A percentile compares a stretch with the other conserved stretches of the same genome.
phyloP scores from a whole-genome alignment of 2,888 invertebrate species.

The Pandemis corylana region DNA sequence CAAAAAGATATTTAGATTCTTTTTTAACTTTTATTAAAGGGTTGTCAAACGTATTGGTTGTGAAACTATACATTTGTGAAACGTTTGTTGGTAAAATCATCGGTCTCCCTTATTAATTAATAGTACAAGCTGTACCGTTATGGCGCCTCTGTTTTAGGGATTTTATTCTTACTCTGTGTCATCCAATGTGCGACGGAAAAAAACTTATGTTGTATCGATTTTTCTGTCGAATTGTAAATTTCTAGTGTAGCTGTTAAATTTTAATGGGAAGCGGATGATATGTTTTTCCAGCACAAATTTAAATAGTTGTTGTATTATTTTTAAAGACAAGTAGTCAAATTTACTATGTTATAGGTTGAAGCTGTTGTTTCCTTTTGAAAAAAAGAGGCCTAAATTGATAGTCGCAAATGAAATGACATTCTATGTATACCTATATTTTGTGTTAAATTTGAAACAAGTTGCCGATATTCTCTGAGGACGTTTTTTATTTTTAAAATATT shows the following conservation, averaged over 20 bases:
- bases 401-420: constrained; percentile 27
- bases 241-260: constrained; percentile 33
- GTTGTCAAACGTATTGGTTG: too few species aligned
- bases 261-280: constrained; percentile 16
- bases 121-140: too few species aligned
- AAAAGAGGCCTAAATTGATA: constrained; percentile 45
- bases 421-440: constrained; percentile 14
- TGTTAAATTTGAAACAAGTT: constrained; percentile 35
- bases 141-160: too few species aligned
- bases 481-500: constrained; percentile 54
- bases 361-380: constrained; percentile 30
- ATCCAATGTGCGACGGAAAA: neutral
- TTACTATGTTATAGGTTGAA: constrained; percentile 23
- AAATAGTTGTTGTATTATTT: constrained; percentile 33
- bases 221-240: constrained; percentile 41
- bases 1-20: too few species aligned
- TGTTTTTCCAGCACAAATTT: constrained; percentile 38
- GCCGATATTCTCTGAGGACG: constrained; percentile 43
- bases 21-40: too few species aligned
- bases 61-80: too few species aligned
- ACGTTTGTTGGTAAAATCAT: too few species aligned
- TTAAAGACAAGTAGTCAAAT: constrained; percentile 28
- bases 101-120: too few species aligned
- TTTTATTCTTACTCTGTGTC: neutral
- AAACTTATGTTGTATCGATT: constrained; percentile 20